Conservation (phyloP, 2,888 invertebrate species). For the Epicampocera succincta region DNA sequence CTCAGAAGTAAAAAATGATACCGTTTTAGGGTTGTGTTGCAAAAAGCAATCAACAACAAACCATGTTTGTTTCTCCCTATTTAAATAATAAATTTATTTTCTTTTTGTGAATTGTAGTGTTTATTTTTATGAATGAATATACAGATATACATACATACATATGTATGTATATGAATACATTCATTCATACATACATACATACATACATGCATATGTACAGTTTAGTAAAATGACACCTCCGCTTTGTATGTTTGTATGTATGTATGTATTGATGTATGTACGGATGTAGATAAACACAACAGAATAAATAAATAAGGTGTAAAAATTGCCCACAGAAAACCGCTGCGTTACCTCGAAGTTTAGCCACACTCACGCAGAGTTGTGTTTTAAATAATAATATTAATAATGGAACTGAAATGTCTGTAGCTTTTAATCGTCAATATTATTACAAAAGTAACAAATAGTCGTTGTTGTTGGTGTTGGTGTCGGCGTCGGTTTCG, state of each 20-base stretch:
- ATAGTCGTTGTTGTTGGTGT: slow-evolving; percentile 24
- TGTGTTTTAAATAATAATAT: slow-evolving; percentile 20
- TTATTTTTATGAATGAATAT: slow-evolving; percentile 46
- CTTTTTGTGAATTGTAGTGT: not conserved
- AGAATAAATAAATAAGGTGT: slow-evolving; percentile 33
- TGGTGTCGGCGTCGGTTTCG: slow-evolving; percentile 32
- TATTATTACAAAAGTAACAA: slow-evolving; percentile 22
- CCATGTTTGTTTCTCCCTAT: not conserved
- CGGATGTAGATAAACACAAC: too few relatives aligned
- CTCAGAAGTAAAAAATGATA: not conserved
- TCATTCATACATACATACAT: slow-evolving; percentile 8
- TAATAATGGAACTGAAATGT: slow-evolving; percentile 43
- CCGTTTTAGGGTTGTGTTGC: not conserved
- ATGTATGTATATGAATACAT: slow-evolving; percentile 60
- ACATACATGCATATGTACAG: not conserved
- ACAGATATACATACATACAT: not conserved
- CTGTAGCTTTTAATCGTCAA: slow-evolving; percentile 3
- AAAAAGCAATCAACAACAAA: slow-evolving; percentile 38
- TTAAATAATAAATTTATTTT: slow-evolving; percentile 1
- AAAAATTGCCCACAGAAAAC: slow-evolving; percentile 53
- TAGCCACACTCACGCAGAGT: slow-evolving; percentile 54
- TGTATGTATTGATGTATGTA: too few relatives aligned
- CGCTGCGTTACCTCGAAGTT: slow-evolving; percentile 48
- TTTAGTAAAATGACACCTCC: not conserved
- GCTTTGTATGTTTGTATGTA: too few relatives aligned